These are phyloP conservation scores for Brachionus calyciflorus DNA, from an alignment of 1,140 invertebrate species.

Conservation along the genomic window DNA sequence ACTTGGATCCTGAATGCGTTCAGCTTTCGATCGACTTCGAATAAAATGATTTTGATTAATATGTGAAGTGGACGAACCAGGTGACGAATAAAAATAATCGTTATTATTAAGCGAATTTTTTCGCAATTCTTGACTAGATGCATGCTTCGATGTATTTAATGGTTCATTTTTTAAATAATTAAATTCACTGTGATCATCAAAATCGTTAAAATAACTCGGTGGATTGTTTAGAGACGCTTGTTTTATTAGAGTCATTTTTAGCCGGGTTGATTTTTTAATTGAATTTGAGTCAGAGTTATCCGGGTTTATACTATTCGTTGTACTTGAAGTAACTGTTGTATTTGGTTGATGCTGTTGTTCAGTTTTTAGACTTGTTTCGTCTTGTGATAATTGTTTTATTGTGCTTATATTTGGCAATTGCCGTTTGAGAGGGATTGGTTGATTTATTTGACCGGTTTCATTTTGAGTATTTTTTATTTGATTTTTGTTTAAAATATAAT, in stretches of 20 bases:
- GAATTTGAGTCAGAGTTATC: not conserved
- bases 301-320: constrained; percentile 44
- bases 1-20: not conserved
- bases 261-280: not conserved
- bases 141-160: not conserved
- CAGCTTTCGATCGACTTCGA: not conserved
- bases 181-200: not conserved
- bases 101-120: not conserved
- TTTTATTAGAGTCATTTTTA: constrained; percentile 7
- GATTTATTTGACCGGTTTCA: constrained; percentile 19
- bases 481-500: not conserved
- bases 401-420: constrained; percentile 3
- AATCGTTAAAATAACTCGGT: constrained; percentile 10
- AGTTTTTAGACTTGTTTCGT: not conserved
- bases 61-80: not conserved
- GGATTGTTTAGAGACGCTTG: constrained; percentile 24
- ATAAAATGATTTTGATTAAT: not conserved
- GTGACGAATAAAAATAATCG: not conserved
- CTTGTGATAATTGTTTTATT: constrained; percentile 22
- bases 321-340: constrained; percentile 19
- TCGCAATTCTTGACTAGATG: constrained; percentile 15
- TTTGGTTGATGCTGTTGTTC: constrained; percentile 27
- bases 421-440: not conserved
- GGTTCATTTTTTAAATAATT: not conserved
- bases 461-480: not conserved